Evolutionary conservation across 1,140 invertebrate species (phyloP), one percentile per base, ranked within the genome.

Genomic region (Macrocentrus cingulum): DNA sequence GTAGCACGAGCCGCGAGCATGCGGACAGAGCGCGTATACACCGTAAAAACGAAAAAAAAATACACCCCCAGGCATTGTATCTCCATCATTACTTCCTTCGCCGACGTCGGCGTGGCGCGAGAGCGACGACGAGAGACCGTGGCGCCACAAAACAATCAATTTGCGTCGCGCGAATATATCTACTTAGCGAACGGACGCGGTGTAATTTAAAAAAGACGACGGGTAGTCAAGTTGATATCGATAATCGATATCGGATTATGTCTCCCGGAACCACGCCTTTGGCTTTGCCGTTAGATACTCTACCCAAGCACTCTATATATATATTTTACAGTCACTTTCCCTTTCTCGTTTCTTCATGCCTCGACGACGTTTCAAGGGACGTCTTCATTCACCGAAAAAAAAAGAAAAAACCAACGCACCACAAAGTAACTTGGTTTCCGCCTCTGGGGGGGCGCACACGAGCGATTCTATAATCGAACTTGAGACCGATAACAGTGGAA

Each of bases 71-170:
- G n/a, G n/a, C n/a, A n/a, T n/a, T n/a, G n/a, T n/a, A n/a, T n/a
- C 2, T 15, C 15, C 25, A 37, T 20, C 16, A 20, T 37, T 51
- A 37, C 7, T 37, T 51, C 25, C 39, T 19, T 20, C 19, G 19
- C 9, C 19, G n/a, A 15, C 19, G 19, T 9, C 22, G 11, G 6
- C 25, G 15, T 51, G 11, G 6, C 4, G 13, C 18, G 11, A 19
- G 32, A 13, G 19, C 6, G 15, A 11, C 7, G 18, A n/a, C 16
- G 19, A 19, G 32, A 56, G 32, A 29, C 56, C n/a, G 36, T 51
- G 56, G 56, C 56, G 48, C 56, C 56, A 58, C 56, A 58, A 58
- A 58, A 58, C 56, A 58, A 58, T 58, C 56, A 58, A 58, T 58
- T 58, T 58, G 56, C 48, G 56, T 51, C 56, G 56, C 29, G 39